These are phyloP conservation scores for Penelope pileata DNA, from an alignment of 2,113 vertebrate genomes.

Conservation along the genomic window DNA sequence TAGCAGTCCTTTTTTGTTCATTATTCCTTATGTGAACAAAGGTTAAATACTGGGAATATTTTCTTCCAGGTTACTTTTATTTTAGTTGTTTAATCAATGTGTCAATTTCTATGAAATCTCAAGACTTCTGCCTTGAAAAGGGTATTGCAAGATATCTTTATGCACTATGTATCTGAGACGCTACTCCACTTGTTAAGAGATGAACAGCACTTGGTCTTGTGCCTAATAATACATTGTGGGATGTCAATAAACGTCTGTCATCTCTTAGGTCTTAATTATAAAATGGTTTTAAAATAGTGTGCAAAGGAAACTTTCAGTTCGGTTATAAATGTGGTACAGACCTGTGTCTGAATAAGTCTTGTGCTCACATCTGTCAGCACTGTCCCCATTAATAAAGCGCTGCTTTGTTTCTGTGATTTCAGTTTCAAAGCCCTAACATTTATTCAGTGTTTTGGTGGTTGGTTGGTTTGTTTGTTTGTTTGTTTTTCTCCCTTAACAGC, in stretches of 20 bases:
- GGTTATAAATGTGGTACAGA: not conserved
- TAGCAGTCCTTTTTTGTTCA: not conserved
- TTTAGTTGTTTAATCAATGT: not conserved
- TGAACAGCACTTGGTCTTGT: not conserved
- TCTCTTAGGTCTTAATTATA: not conserved
- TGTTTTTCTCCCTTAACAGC: not conserved
- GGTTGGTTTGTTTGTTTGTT: not conserved
- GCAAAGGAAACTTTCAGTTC: not conserved
- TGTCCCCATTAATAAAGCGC: not conserved
- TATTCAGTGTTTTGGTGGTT: not conserved
- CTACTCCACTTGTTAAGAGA: not conserved
- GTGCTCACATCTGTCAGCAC: not conserved
- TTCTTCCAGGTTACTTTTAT: not conserved
- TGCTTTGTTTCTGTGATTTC: not conserved
- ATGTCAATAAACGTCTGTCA: not conserved
- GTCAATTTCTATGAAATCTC: not conserved
- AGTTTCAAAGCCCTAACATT: not conserved
- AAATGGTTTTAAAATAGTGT: not conserved
- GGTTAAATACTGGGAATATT: not conserved
- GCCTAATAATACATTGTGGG: not conserved
- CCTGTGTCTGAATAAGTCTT: not conserved
- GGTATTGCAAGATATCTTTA: not conserved
- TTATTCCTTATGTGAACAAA: not conserved
- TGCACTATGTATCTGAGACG: not conserved
- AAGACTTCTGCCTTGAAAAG: not conserved